These are phyloP conservation scores for Nyctereutes procyonoides DNA, from an alignment of 2,113 vertebrate species.

Conservation along the genomic window DNA sequence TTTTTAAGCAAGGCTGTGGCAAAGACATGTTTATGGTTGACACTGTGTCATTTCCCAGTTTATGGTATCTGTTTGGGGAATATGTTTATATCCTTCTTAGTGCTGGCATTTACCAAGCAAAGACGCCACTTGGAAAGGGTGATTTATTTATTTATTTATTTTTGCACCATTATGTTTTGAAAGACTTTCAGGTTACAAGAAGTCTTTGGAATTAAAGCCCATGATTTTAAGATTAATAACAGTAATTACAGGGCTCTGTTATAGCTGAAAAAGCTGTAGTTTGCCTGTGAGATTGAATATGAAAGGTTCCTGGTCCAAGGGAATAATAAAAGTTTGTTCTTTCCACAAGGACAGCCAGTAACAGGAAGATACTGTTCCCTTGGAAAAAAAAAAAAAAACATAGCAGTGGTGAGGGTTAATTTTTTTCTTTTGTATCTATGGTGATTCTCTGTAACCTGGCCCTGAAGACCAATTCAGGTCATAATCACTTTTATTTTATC, in stretches of 20 bases:
- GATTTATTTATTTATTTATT: conserved; percentile 6
- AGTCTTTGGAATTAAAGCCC: conserved; percentile 61
- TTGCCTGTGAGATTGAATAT: conserved; percentile 36
- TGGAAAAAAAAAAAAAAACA: not conserved
- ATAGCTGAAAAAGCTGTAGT: not conserved
- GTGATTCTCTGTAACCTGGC: not conserved
- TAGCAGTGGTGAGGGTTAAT: not conserved
- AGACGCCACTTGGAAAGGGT: not conserved
- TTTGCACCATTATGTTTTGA: conserved; percentile 55
- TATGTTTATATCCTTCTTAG: conserved; percentile 58
- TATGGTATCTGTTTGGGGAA: conserved; percentile 53
- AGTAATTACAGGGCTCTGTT: conserved; percentile 59
- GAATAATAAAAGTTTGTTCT: conserved; percentile 59
- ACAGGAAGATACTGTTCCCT: not conserved
- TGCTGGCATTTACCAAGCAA: conserved; percentile 54
- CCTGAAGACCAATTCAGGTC: conserved; percentile 30
- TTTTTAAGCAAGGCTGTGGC: conserved; percentile 59
- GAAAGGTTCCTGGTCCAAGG: conserved; percentile 19
- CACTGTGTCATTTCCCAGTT: conserved; percentile 43
- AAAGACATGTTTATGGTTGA: conserved; percentile 68
- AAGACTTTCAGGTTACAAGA: conserved; percentile 63
- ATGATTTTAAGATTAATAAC: conserved; percentile 74
- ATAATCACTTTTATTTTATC: conserved; percentile 50
- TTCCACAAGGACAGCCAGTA: conserved; percentile 33
- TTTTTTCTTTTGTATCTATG: not conserved